Evolutionary conservation across 2,797 vertebrate genomes (phyloP).

Genomic region (Silurus lanzhouensis): DNA sequence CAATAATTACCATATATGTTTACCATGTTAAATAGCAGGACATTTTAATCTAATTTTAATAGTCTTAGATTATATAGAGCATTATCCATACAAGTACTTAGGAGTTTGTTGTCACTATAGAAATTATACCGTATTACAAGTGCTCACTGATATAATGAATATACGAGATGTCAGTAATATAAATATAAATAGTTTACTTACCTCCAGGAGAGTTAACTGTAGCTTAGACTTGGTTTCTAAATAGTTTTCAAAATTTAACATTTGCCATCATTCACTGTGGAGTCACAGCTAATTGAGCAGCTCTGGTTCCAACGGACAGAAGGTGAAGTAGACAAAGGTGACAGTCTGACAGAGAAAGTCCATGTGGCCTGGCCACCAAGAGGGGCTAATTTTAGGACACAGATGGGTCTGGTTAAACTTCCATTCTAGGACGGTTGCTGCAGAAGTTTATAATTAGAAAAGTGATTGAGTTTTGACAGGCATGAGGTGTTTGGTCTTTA

Average conservation of each 20-base stretch:
- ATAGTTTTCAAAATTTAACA: not conserved
- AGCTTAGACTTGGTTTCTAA: not conserved
- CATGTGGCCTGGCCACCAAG: conserved; percentile 49
- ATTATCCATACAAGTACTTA: not conserved
- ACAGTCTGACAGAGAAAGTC: conserved; percentile 61
- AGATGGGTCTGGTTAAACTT: conserved; percentile 83
- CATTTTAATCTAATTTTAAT: not conserved
- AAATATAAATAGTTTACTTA: conserved; percentile 9
- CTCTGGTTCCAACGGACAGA: not conserved
- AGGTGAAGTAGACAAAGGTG: not conserved
- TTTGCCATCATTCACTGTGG: not conserved
- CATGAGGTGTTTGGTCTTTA: conserved; percentile 22
- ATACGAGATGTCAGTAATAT: no score
- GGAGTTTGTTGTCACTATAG: not conserved
- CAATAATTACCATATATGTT: not conserved
- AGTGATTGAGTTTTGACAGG: conserved; percentile 70
- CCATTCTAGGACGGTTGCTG: conserved; percentile 83
- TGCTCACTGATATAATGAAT: not conserved
- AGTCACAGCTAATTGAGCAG: not conserved
- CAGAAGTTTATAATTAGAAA: conserved; percentile 84
- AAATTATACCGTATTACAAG: not conserved
- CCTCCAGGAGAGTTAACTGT: conserved; percentile 7
- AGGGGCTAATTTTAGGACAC: conserved; percentile 87
- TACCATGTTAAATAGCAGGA: not conserved
- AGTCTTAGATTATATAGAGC: not conserved